Conservation (phyloP, 2,113 vertebrate genomes). For the Pampusana beccarii region DNA sequence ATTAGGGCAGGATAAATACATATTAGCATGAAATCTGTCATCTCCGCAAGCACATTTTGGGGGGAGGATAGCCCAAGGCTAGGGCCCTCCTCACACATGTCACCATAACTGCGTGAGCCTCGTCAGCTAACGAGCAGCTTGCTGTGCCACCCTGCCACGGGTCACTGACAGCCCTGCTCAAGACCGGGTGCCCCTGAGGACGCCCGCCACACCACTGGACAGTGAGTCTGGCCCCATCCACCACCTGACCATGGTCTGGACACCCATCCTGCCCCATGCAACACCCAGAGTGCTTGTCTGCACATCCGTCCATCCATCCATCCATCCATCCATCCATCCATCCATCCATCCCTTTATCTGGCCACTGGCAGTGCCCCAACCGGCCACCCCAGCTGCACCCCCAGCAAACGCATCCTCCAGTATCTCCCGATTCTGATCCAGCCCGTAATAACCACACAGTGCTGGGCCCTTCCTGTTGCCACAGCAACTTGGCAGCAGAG, state of each 20-base stretch:
- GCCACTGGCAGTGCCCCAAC: not conserved
- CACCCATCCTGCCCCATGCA: rapidly evolving
- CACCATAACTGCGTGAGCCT: not conserved
- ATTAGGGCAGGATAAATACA: conserved; percentile 54
- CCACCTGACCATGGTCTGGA: not conserved
- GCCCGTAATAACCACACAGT: not conserved
- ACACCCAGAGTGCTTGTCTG: rapidly evolving
- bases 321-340: not conserved
- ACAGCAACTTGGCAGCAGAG: not conserved
- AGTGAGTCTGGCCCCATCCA: not conserved
- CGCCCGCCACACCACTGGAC: rapidly evolving
- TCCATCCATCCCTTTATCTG: not conserved
- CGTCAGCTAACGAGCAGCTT: not conserved
- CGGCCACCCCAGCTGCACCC: rapidly evolving
- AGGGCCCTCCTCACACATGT: not conserved
- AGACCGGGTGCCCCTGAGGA: rapidly evolving
- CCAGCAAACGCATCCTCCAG: not conserved
- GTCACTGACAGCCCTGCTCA: not conserved
- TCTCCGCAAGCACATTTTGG: not conserved
- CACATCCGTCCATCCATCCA: rapidly evolving
- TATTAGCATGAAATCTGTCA: conserved; percentile 51
- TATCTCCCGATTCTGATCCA: not conserved
- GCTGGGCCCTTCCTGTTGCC: not conserved
- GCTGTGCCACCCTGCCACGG: rapidly evolving
- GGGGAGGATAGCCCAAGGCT: not conserved